Percentiles rank a stretch among this genome's conserved stretches.
Evolutionary conservation across 2,888 invertebrate genomes (phyloP).

Genomic region (Amblyteles armatorius): DNA sequence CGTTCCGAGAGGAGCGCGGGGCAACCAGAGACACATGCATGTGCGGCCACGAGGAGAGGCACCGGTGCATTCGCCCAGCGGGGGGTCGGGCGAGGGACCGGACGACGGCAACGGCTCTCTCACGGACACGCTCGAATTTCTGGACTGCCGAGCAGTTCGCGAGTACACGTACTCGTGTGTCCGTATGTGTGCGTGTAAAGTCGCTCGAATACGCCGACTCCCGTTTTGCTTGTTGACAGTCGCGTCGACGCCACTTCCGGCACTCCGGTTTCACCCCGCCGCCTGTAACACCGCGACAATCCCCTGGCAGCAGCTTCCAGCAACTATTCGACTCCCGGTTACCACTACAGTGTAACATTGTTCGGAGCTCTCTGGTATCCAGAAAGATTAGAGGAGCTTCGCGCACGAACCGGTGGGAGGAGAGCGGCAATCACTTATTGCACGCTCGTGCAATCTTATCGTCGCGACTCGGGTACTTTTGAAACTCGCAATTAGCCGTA

Average conservation of each 20-base stretch:
- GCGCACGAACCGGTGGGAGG: background rate
- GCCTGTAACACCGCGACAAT: slow-evolving; percentile 42
- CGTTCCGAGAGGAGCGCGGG: slow-evolving; percentile 34
- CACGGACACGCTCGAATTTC: slow-evolving; percentile 2
- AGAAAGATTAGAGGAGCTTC: slow-evolving; percentile 38
- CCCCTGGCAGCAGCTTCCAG: slow-evolving; percentile 59
- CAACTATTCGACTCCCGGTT: slow-evolving; percentile 50
- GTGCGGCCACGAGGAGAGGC: slow-evolving; percentile 50
- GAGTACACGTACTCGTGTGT: background rate
- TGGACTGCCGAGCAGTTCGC: slow-evolving; percentile 11
- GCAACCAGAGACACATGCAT: slow-evolving; percentile 36
- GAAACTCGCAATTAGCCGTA: slow-evolving; percentile 20
- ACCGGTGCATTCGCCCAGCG: slow-evolving; percentile 52
- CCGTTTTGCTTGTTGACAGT: slow-evolving; percentile 72
- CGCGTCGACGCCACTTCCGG: slow-evolving; percentile 74
- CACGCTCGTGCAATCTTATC: slow-evolving; percentile 55
- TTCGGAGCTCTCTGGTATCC: slow-evolving; percentile 34
- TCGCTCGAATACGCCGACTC: slow-evolving; percentile 50
- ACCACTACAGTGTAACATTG: slow-evolving; percentile 44
- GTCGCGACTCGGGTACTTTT: slow-evolving; percentile 21
- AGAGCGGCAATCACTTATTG: slow-evolving; percentile 46
- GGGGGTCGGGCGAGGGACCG: slow-evolving; percentile 34
- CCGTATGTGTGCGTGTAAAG: slow-evolving; percentile 11
- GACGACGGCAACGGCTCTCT: slow-evolving; percentile 21
- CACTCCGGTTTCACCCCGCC: slow-evolving; percentile 74